Conservation (phyloP, 2,113 vertebrate species). For the Mus spicilegus region DNA sequence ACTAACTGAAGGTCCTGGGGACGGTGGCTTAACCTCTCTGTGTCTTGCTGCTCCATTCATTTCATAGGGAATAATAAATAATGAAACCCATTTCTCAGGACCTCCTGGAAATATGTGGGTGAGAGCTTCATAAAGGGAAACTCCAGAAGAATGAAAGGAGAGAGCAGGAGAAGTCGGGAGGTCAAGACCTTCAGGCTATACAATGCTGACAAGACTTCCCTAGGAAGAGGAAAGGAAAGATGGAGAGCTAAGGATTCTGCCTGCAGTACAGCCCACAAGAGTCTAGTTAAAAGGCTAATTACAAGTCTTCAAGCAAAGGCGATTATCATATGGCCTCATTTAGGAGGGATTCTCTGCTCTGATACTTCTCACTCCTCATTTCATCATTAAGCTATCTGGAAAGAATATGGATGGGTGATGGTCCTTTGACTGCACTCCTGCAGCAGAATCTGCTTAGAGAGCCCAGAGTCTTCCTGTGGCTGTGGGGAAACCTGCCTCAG, state of each 20-base stretch:
- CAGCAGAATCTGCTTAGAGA: background rate
- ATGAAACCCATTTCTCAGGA: background rate
- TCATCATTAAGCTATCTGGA: background rate
- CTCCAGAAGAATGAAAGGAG: background rate
- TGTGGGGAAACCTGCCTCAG: background rate
- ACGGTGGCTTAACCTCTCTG: background rate
- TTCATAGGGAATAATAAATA: background rate
- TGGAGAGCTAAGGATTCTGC: background rate
- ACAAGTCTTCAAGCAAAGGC: background rate
- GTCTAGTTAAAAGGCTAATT: background rate
- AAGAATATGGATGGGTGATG: background rate
- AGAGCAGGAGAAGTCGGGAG: background rate
- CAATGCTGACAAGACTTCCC: background rate
- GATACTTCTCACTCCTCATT: background rate
- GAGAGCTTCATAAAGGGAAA: background rate
- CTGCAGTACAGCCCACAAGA: background rate
- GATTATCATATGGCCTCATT: background rate
- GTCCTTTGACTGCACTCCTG: background rate
- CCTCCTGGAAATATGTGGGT: background rate
- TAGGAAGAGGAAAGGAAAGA: background rate
- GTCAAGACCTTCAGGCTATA: background rate
- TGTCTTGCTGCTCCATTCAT: background rate
- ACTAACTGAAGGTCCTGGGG: background rate
- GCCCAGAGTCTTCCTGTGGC: background rate
- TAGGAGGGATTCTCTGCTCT: background rate